Evolutionary conservation across 2,113 vertebrate genomes (phyloP).

Genomic region (Macheiramphus alcinus): DNA sequence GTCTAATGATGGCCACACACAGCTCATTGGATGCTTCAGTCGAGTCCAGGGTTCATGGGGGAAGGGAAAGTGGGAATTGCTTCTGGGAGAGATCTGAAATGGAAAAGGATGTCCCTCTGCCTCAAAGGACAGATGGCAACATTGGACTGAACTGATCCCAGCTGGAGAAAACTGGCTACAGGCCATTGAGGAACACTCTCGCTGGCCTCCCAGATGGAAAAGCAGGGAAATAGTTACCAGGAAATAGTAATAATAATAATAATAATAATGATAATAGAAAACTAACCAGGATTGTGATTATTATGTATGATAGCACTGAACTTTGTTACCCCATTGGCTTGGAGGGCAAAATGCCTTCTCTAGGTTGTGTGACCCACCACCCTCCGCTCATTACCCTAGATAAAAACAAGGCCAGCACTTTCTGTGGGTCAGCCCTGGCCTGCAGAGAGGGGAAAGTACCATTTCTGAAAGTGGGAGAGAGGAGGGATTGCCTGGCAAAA

Average conservation of each 20-base stretch:
- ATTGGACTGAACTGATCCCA: constrained; percentile 41
- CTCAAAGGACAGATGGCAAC: constrained; percentile 56
- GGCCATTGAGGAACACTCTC: constrained; percentile 49
- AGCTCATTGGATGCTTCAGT: not conserved
- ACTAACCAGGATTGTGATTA: not conserved
- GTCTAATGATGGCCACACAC: not conserved
- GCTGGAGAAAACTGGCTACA: constrained; percentile 44
- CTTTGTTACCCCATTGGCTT: not conserved
- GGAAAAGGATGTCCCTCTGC: constrained; percentile 5
- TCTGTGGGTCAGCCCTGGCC: not conserved
- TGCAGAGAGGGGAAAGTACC: not conserved
- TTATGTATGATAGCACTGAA: not conserved
- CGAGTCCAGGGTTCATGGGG: fast-evolving
- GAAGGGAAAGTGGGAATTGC: not conserved
- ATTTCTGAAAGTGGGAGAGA: not conserved
- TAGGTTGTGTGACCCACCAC: fast-evolving
- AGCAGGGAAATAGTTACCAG: not conserved
- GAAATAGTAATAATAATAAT: not conserved
- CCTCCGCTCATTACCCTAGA: not conserved
- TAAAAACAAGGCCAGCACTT: not conserved
- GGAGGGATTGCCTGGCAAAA: not conserved
- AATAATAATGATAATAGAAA: not conserved
- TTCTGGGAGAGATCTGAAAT: not conserved
- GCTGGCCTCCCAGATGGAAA: constrained; percentile 57
- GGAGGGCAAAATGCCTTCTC: not conserved